Base-by-base conservation (phyloP, 2,113 vertebrate genomes). In the Cephalopholis sonnerati region DNA sequence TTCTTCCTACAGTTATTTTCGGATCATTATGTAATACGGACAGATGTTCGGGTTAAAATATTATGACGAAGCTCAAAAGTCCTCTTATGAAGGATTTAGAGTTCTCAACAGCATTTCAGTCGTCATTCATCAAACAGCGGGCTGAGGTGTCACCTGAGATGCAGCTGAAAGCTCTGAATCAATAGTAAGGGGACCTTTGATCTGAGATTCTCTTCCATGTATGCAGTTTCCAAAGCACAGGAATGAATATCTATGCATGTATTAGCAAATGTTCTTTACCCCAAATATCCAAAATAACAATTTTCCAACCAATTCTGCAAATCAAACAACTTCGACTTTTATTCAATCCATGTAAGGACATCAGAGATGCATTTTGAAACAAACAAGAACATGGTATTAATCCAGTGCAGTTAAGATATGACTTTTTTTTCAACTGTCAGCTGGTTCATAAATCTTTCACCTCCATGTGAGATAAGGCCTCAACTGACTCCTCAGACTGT, bases 401-500 rank as follows among this genome's bases (percentile, higher is more conserved):
- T 93, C 86, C 82, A 86, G 79, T 87, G 85, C 80, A 84, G 86
- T 91, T 73, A 84, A 62, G 67, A 77, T 62, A 44, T 73, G 78
- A 71, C 61, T 75, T 64, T 48, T 79, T 83, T 58, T 80, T 82
- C 12, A 77, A 79, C 84, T 87, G 86, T 89, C 89, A 71, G 77
- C 83, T 82, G 83, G 77, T 89, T 89, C 59, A 66, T 80, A 82
- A 87, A 85, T 84, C 48, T 57, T 80, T 62, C 77, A 55, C 73
- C 63, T 80, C 76, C 69, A 1, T 73, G 61, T 81, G 83, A 82
- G 80, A 81, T 96, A 96, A 95, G 93, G 96, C 96, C 94, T 96
- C 90, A 87, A 64, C 75, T 81, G 79, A 70, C 84, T 90, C 91
- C 89, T 99, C 96, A 99, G 91, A 99, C 98, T 1, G 98, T 99